Percentiles rank a stretch among this genome's conserved stretches.
These are phyloP conservation scores for Drosophila pseudoananassae DNA, from an alignment of 1,140 invertebrate genomes.

Conservation along the genomic window DNA sequence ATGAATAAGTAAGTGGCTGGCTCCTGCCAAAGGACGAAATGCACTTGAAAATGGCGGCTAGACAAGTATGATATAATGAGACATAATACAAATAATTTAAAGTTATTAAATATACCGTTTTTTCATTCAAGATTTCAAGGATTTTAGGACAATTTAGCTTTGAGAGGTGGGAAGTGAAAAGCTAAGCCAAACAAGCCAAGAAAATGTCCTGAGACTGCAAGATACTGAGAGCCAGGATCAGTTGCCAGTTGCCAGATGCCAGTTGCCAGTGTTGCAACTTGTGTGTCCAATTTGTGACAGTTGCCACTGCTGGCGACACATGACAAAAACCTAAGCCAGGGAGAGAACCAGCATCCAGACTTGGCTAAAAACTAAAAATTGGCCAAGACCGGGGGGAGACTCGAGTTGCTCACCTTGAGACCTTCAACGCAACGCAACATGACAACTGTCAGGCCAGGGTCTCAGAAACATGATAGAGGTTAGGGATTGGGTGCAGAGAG, in stretches of 20 bases:
- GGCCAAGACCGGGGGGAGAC: constrained; percentile 30
- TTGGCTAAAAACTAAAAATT: background rate
- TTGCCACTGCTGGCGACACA: constrained; percentile 22
- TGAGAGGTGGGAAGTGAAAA: background rate
- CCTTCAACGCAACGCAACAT: constrained; percentile 23
- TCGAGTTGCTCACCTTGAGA: constrained; percentile 73
- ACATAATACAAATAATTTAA: background rate
- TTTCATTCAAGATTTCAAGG: no score
- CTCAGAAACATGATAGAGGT: constrained; percentile 7
- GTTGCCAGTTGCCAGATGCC: background rate
- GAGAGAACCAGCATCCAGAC: constrained; percentile 1
- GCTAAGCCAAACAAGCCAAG: no score
- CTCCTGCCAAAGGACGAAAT: background rate
- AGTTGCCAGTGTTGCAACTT: constrained; percentile 23
- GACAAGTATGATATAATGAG: background rate
- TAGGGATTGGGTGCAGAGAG: no score
- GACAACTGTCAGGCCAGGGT: constrained; percentile 70
- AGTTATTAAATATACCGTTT: background rate
- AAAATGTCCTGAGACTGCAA: no score
- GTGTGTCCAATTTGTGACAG: constrained; percentile 42
- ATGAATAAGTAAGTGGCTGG: constrained; percentile 41
- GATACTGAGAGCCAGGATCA: background rate
- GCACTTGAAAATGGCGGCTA: background rate
- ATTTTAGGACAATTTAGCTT: constrained; percentile 37
- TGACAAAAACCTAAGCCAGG: constrained; percentile 18